Conservation (phyloP, 1,140 invertebrate genomes). For the Heliconius eleuchia region DNA sequence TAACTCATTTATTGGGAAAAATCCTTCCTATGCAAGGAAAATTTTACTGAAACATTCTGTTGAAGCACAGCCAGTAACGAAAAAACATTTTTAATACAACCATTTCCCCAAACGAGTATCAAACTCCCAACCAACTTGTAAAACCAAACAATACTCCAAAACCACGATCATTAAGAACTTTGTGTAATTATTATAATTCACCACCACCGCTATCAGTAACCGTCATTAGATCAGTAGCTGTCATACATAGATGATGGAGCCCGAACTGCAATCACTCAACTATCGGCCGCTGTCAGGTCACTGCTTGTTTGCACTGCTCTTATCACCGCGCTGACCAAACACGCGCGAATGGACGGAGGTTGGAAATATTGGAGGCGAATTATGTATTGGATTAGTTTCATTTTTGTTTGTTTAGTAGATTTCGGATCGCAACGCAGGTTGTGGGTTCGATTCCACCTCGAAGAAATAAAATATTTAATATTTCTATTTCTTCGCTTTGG, state of each 20-base stretch:
- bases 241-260: constrained; percentile 39
- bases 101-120: too few species aligned
- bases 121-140: too few species aligned
- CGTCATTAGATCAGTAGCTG: constrained; percentile 43
- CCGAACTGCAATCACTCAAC: constrained; percentile 50
- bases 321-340: constrained; percentile 56
- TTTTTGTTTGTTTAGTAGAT: background rate
- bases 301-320: constrained; percentile 58
- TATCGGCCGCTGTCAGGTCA: constrained; percentile 52
- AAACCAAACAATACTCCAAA: too few species aligned
- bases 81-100: too few species aligned
- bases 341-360: constrained; percentile 33
- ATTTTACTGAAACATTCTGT: too few species aligned
- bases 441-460: too few species aligned
- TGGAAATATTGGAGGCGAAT: constrained; percentile 18
- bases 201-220: background rate
- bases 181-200: background rate
- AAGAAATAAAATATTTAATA: too few species aligned
- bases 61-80: too few species aligned
- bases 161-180: background rate
- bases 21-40: too few species aligned
- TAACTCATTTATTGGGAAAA: too few species aligned
- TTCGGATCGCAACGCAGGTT: too few species aligned
- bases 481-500: too few species aligned
- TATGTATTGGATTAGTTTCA: constrained; percentile 5